Percentiles rank a stretch among this genome's conserved stretches.
These are phyloP conservation scores for Sesia apiformis DNA, from an alignment of 2,888 invertebrate species.

Conservation along the genomic window DNA sequence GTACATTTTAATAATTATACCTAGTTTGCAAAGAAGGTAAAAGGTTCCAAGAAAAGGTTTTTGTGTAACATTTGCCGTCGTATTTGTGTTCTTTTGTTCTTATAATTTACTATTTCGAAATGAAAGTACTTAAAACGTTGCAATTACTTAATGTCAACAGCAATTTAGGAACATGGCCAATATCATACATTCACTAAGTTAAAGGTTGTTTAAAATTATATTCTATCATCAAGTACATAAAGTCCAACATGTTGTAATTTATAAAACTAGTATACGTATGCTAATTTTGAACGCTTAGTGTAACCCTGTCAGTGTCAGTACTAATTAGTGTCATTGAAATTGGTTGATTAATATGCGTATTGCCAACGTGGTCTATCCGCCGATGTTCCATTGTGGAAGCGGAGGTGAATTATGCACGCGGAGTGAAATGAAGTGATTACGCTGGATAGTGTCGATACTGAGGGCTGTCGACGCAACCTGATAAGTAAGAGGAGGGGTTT, in stretches of 20 bases:
- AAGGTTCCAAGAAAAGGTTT: too few species aligned
- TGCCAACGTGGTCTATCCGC: conserved; percentile 41
- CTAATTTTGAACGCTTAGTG: conserved; percentile 41
- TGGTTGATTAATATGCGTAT: conserved; percentile 67
- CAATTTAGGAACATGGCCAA: conserved; percentile 3
- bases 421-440: conserved; percentile 48
- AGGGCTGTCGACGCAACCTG: conserved; percentile 9
- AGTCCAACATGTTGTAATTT: conserved; percentile 1
- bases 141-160: not conserved
- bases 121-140: conserved; percentile 1
- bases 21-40: too few species aligned
- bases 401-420: conserved; percentile 46
- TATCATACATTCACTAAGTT: conserved; percentile 6
- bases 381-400: conserved; percentile 53
- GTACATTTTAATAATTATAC: too few species aligned
- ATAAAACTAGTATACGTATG: conserved; percentile 1
- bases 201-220: not conserved
- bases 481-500: not conserved
- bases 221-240: conserved; percentile 1
- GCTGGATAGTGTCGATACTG: conserved; percentile 34
- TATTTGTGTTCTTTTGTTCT: too few species aligned
- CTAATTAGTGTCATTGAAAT: conserved; percentile 69
- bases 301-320: conserved; percentile 64
- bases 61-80: too few species aligned
- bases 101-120: too few species aligned